These are phyloP conservation scores for Eidolon dupreanum DNA, from an alignment of 2,797 vertebrate genomes.

Conservation along the genomic window DNA sequence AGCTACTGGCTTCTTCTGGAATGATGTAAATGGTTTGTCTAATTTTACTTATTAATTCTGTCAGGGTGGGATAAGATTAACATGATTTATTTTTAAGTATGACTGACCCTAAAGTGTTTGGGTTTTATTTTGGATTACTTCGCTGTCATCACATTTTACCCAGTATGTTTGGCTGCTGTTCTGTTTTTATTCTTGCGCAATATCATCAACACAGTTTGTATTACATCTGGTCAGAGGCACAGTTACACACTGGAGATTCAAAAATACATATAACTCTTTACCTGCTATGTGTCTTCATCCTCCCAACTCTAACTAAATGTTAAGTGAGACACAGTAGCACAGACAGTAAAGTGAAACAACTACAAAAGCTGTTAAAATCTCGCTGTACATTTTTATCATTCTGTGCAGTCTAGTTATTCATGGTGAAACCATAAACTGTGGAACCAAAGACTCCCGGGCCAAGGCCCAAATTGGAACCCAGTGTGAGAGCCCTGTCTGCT, in stretches of 20 bases:
- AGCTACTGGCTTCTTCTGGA: conserved; percentile 38
- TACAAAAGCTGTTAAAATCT: neutral
- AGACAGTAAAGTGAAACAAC: neutral
- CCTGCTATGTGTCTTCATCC: neutral
- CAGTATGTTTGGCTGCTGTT: conserved; percentile 37
- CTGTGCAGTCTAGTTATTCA: neutral
- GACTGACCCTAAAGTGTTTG: conserved; percentile 38
- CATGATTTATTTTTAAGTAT: conserved; percentile 55
- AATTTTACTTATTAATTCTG: conserved; percentile 48
- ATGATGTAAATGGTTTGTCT: conserved; percentile 46
- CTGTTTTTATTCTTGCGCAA: neutral
- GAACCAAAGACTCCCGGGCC: neutral
- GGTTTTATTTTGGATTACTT: conserved; percentile 55
- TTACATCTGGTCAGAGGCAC: neutral
- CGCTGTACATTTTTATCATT: neutral
- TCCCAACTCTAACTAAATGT: neutral
- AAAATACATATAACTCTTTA: neutral
- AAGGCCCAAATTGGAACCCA: neutral
- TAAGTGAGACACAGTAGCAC: neutral
- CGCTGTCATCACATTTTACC: conserved; percentile 42
- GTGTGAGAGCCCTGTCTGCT: neutral
- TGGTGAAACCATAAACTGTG: neutral
- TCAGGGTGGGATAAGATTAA: conserved; percentile 39
- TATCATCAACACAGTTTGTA: neutral
- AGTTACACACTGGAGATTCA: neutral